Percentiles rank a stretch among this genome's conserved stretches.
phyloP scores from a whole-genome alignment of 2,888 invertebrate genomes.

The Acrocera orbiculus region DNA sequence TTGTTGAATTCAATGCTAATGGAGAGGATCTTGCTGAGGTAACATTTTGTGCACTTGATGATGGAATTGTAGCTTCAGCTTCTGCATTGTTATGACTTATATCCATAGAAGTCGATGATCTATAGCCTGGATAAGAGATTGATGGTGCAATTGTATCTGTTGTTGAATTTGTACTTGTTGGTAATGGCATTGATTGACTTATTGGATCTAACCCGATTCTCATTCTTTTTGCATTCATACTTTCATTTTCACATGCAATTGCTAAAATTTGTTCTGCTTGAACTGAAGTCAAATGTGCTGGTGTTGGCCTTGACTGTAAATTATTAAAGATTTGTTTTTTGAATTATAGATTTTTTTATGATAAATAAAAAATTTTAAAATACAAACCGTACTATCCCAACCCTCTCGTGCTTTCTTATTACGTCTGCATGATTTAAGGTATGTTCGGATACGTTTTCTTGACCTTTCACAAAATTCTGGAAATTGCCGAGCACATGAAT shows the following conservation, averaged over 20 bases:
- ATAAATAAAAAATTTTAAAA: conserved; percentile 3
- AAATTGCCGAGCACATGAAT: conserved; percentile 91
- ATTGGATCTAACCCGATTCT: conserved; percentile 87
- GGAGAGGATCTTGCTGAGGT: conserved; percentile 29
- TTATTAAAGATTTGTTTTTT: too few species aligned
- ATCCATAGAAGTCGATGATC: conserved; percentile 13
- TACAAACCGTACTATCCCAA: conserved; percentile 74
- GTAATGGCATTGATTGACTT: conserved; percentile 62
- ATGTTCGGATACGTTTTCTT: conserved; percentile 84
- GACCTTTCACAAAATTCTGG: conserved; percentile 93
- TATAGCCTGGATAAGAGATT: conserved; percentile 10
- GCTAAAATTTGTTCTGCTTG: conserved; percentile 93
- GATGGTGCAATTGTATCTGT: conserved; percentile 14
- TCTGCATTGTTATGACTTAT: conserved; percentile 7
- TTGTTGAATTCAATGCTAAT: conserved; percentile 24
- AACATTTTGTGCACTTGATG: conserved; percentile 16
- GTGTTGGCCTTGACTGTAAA: conserved; percentile 73
- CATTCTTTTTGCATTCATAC: conserved; percentile 94
- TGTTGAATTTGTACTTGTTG: conserved; percentile 23
- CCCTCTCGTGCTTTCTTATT: conserved; percentile 84
- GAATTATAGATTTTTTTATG: too few species aligned
- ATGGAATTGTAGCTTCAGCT: conserved; percentile 3
- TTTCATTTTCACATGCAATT: conserved; percentile 93
- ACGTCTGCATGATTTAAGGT: conserved; percentile 85
- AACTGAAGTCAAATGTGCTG: conserved; percentile 89